Evolutionary conservation across 2,113 vertebrate genomes (phyloP), one percentile per base, ranked within the genome.

Genomic region (Otis tarda): DNA sequence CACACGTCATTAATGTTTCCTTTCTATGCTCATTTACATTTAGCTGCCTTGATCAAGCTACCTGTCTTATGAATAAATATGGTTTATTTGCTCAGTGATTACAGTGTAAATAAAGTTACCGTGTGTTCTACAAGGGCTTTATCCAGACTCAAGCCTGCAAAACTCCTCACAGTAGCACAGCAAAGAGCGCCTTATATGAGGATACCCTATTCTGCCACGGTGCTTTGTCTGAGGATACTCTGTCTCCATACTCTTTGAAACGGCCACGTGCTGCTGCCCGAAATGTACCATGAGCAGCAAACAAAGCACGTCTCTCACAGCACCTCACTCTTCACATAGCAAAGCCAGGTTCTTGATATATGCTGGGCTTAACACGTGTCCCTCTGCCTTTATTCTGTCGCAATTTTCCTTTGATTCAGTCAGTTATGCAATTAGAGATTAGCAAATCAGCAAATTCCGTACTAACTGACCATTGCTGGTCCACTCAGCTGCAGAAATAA

Each of bases 251-350:
- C 33, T 11, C 24, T 60, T 15, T 43, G 33, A 76, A 76, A 45
- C 17, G 30, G 2, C 16, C 18, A n/a, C 10, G 31, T 52, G 22
- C 43, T 81, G 33, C 31, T 78, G 22, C 41, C 31, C 45, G 12
- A 79, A 17, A 24, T 68, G 28, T 15, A 47, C 20, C 4, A 4
- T 18, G 4, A 71, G 14, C 22, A 45, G 19, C 3, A 31, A 23
- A 39, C 0, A 3, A 71, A 14, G 10, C 7, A 8, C 1, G 4
- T 8, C 18, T 31, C 9, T 63, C 33, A 31, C 3, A n/a, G 12
- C 24, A 22, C 10, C 18, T 45, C 0, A 0, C 9, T 63, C 7
- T 8, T 84, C 16, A 16, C 6, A 14, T 0, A 37, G 14, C 47
- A 73, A 90, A 61, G 21, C 7, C 22, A 69, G 5, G 16, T 33